Evolutionary conservation across 2,797 vertebrate species (phyloP).

Genomic region (Corythornis leucogaster): DNA sequence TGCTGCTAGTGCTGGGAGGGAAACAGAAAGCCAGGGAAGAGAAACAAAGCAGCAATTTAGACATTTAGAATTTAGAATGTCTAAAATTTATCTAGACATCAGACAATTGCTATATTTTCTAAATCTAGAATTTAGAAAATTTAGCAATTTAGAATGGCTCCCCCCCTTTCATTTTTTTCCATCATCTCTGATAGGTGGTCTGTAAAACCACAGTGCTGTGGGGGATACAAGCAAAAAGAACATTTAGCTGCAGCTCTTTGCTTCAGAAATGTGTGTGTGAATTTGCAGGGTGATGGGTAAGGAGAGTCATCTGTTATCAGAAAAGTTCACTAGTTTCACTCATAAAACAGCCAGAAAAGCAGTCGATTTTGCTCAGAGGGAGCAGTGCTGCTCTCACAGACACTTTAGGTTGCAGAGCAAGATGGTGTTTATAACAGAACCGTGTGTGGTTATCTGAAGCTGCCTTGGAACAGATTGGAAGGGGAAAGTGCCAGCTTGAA

Average conservation of each 20-base stretch:
- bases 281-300: not conserved
- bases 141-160: conserved; percentile 6
- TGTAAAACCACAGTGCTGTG: not conserved
- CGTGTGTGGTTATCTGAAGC: conserved; percentile 49
- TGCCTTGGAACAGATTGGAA: not conserved
- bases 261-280: conserved; percentile 43
- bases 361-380: conserved; percentile 16
- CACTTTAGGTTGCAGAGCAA: conserved; percentile 37
- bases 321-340: conserved; percentile 19
- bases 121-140: too few species aligned
- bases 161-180: not conserved
- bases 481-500: not conserved
- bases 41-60: conserved; percentile 74
- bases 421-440: conserved; percentile 57
- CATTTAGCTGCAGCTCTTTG: conserved; percentile 33
- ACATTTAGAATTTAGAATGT: not conserved
- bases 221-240: conserved; percentile 21
- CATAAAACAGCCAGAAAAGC: conserved; percentile 17
- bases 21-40: conserved; percentile 72
- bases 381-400: conserved; percentile 5
- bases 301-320: conserved; percentile 17
- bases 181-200: conserved; percentile 32
- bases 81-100: too few species aligned
- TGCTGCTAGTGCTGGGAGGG: conserved; percentile 40
- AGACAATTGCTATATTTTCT: too few species aligned